Percentiles rank a stretch among this genome's conserved stretches.
Conservation (phyloP, 2,888 invertebrate genomes). For the Catocala nupta region DNA sequence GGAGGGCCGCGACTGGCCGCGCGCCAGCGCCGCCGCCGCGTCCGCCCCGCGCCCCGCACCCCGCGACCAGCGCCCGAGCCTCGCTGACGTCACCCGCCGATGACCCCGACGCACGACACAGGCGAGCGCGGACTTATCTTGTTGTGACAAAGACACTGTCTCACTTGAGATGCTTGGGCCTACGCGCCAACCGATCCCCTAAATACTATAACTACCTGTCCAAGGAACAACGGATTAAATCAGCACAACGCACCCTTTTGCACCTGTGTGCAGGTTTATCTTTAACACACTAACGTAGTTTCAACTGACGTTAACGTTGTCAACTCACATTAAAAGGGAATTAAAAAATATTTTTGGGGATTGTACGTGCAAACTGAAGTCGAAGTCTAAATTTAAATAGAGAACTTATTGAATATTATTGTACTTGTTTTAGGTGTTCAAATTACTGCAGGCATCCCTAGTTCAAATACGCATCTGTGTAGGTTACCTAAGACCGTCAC, state of each 20-base stretch:
- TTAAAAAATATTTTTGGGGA: too few relatives aligned
- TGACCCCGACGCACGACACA: constrained; percentile 56
- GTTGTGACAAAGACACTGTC: too few relatives aligned
- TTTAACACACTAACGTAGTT: too few relatives aligned
- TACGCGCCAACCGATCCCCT: constrained; percentile 4
- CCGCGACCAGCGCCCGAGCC: constrained; percentile 71
- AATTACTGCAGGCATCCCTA: not conserved
- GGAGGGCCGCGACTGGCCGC: constrained; percentile 72
- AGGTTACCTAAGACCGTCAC: not conserved
- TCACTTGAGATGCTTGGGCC: not conserved
- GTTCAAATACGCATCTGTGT: not conserved
- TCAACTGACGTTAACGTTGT: too few relatives aligned
- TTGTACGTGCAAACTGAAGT: too few relatives aligned
- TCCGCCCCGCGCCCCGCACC: constrained; percentile 54
- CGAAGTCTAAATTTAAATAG: too few relatives aligned
- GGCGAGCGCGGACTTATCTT: constrained; percentile 36
- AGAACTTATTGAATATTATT: too few relatives aligned
- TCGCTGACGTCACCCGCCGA: constrained; percentile 73
- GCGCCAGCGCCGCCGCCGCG: constrained; percentile 63
- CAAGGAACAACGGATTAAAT: too few relatives aligned
- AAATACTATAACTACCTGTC: not conserved
- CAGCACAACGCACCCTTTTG: too few relatives aligned
- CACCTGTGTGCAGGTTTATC: too few relatives aligned
- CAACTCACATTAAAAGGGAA: too few relatives aligned
- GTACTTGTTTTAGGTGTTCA: too few relatives aligned